Base-by-base conservation (phyloP, 2,113 vertebrate genomes). In the Bubo blakistoni region DNA sequence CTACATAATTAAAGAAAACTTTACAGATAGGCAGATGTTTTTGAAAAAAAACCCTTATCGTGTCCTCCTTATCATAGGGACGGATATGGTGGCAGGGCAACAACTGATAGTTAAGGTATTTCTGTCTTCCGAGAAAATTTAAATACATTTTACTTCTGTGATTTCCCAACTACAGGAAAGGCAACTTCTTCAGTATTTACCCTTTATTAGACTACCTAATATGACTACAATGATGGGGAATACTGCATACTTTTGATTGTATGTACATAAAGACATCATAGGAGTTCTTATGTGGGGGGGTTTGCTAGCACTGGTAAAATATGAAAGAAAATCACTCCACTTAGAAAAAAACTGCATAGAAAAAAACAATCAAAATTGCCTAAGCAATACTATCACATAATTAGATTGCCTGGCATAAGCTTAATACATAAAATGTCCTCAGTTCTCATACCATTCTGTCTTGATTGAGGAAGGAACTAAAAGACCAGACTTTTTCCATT, bases 401-500 rank as follows among this genome's bases (percentile, higher is more conserved):
- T 89, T 87, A 79, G 65, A 62, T 80, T 87, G 73, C 9, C 59
- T 94, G 86, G 91, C 92, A 92, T 69, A 85, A 87, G 74, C 30
- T 90, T 95, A 91, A 91, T 70, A 58, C 58, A 88, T 52, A 67
- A 95, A 94, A 87, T 89, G 55, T 73, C 62, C 58, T 94, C 78
- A 87, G n/a, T 91, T 96, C 87, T 96, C 70, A 80, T 91, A 81
- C 46, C 24, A 93, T 91, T 93, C 66, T 93, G 70, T 91, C 78
- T 96, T 96, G 70, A 62, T 38, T 96, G 88, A 97, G 71, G 74
- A 96, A 96, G 42, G 66, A 93, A 94, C 58, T 90, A 73, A 87
- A 95, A 73, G 46, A 93, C 81, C 96, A 97, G 87, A 90, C 46
- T 94, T 96, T 97, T 97, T 97, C 96, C 96, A 93, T 97, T 96